Evolutionary conservation across 2,113 vertebrate genomes (phyloP), one percentile per base, ranked within the genome.

Genomic region (Leptosomus discolor): DNA sequence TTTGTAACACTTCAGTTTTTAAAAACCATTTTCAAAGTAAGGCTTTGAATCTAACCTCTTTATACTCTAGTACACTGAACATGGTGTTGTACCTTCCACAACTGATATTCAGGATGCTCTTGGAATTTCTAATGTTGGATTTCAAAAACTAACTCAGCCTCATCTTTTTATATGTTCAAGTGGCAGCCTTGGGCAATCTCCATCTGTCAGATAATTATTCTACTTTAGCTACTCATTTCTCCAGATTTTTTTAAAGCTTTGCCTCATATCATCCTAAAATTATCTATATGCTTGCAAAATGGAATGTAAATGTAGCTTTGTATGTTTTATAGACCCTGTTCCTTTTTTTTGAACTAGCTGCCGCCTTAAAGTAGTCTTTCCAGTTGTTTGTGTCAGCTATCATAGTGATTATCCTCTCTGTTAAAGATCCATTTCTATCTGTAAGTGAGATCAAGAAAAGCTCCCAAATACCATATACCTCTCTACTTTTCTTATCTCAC

Each of bases 151-250:
- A 96, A 39, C 74, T 83, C 77, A 88, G 65, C 36, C 50, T 96
- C 77, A 65, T 94, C 65, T 88, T 97, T 97, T 94, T 95, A 79
- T 95, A 29, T 69, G 94, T 95, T 92, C 61, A 90, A 95, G 91
- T 91, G 63, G 84, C 95, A 96, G 96, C 95, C 94, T 96, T 95
- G 91, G 97, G 93, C 95, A 97, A 88, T 94, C 89, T 97, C 93
- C 95, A 97, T 97, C 97, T 97, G 97, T 94, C 78, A 96, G 94
- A 96, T 96, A 96, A 95, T 97, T 94, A 96, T 95, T 96, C 94
- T 92, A 56, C 78, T 95, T 96, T 82, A 96, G 74, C 88, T 92
- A 95, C 88, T 94, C 68, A 81, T 97, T 94, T 92, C 78, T 95
- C 82, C 87, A 92, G 82, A 93, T 96, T 95, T 97, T n/a, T 96